A percentile compares a stretch with the other conserved stretches of the same genome.
Conservation (phyloP, 2,797 vertebrate species). For the Somateria mollissima region DNA sequence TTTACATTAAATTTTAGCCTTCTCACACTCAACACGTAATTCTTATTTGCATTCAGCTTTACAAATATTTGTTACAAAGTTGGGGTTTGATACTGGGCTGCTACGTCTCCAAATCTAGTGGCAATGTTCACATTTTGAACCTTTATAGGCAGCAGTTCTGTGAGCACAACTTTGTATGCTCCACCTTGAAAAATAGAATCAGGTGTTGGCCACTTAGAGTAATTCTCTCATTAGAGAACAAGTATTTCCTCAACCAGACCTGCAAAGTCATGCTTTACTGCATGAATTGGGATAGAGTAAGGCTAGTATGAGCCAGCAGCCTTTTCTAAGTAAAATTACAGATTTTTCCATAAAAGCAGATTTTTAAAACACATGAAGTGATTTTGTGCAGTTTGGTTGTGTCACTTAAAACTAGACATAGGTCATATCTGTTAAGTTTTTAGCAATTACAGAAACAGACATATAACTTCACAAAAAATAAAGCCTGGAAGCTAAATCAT, state of each 20-base stretch:
- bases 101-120: neutral
- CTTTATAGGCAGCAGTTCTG: neutral
- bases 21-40: rapidly evolving
- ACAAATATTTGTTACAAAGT: neutral
- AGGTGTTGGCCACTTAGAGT: neutral
- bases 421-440: neutral
- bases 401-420: neutral
- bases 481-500: too few species aligned
- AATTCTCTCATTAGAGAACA: conserved; percentile 1
- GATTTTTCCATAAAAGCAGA: neutral
- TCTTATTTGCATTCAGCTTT: neutral
- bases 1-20: neutral
- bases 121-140: neutral
- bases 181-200: neutral
- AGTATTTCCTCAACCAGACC: neutral
- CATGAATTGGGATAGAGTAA: neutral
- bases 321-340: conserved; percentile 22
- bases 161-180: neutral
- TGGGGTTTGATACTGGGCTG: neutral
- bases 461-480: neutral
- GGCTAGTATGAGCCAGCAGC: neutral
- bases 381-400: neutral
- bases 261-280: neutral
- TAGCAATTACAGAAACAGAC: neutral
- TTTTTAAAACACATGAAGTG: conserved; percentile 16